Evolutionary conservation across 2,113 vertebrate genomes (phyloP), one percentile per base, ranked within the genome.

Genomic region (Xyrauchen texanus): DNA sequence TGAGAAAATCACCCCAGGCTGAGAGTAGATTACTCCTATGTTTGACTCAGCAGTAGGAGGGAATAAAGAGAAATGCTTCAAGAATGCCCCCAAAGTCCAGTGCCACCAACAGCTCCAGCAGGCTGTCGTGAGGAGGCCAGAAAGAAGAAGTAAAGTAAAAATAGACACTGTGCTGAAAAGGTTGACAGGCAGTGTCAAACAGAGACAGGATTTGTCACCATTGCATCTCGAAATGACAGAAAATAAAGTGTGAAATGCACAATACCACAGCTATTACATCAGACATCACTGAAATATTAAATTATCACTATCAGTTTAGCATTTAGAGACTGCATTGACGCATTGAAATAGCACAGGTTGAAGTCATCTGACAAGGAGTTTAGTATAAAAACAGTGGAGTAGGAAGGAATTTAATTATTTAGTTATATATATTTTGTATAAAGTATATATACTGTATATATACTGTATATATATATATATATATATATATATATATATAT

Each of bases 201-300:
- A 68, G 51, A 34, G 49, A 11, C 60, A 76, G 42, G 12, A 65
- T 65, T 76, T 76, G n/a, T 21, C 61, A 52, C 73, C 46, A 76
- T 21, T 16, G 70, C 49, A 55, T 57, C 52, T 77, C 63, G 3
- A 34, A 34, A 34, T 34, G 21, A 3, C 21, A 1, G 21, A 34
- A n/a, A n/a, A 65, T 16, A 7, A 8, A 57, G 68, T 65, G 61
- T 34, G 70, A 74, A 65, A 71, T 8, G 10, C 21, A 65, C 12
- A 53, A 52, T 65, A 61, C 47, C 21, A 44, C 62, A 76, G 62
- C 8, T 76, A 65, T 76, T 76, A 74, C 58, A 74, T 74, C 71
- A 74, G 58, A 15, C 71, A 42, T 74, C 58, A 12, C 21, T 15
- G 6, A 42, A 55, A 52, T 69, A 16, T 53, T 13, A 42, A 62